These are phyloP conservation scores for Boloria euphrosyne DNA, from an alignment of 2,888 invertebrate species.

Conservation along the genomic window DNA sequence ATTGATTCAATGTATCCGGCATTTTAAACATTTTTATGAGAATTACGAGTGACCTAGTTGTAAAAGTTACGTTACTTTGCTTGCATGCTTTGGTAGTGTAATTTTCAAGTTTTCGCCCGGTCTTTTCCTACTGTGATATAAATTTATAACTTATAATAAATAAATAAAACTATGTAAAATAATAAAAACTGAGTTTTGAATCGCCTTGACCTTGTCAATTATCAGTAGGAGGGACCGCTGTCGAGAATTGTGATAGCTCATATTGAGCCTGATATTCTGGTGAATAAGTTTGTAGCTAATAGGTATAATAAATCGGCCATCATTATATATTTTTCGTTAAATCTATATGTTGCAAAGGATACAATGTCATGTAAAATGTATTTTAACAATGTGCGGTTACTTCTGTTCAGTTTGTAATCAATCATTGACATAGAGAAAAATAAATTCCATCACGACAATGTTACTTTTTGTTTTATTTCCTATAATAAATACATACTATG, in stretches of 20 bases:
- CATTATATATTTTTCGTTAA: conserved; percentile 55
- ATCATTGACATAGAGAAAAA: conserved; percentile 73
- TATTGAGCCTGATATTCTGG: conserved; percentile 79
- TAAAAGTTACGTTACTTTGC: conserved; percentile 73
- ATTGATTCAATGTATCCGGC: conserved; percentile 52
- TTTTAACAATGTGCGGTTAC: conserved; percentile 61
- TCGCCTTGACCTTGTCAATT: conserved; percentile 69
- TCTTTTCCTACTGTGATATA: conserved; percentile 78
- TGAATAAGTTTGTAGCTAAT: conserved; percentile 67
- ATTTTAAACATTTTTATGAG: conserved; percentile 50
- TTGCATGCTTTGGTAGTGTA: conserved; percentile 76
- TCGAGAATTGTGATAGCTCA: conserved; percentile 78
- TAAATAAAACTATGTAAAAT: conserved; percentile 46
- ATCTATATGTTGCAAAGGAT: conserved; percentile 61
- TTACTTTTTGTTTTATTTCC: conserved; percentile 53
- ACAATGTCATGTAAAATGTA: conserved; percentile 63
- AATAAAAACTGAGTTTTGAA: conserved; percentile 59
- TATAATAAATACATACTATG: not conserved
- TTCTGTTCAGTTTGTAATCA: conserved; percentile 65
- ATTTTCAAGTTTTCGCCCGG: conserved; percentile 80
- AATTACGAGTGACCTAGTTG: conserved; percentile 63
- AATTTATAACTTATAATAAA: conserved; percentile 58
- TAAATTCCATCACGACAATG: conserved; percentile 74
- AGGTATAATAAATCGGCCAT: conserved; percentile 56
- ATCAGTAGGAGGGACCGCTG: conserved; percentile 64